phyloP scores from a whole-genome alignment of 2,888 invertebrate species.

The Loripinus fragilis region DNA sequence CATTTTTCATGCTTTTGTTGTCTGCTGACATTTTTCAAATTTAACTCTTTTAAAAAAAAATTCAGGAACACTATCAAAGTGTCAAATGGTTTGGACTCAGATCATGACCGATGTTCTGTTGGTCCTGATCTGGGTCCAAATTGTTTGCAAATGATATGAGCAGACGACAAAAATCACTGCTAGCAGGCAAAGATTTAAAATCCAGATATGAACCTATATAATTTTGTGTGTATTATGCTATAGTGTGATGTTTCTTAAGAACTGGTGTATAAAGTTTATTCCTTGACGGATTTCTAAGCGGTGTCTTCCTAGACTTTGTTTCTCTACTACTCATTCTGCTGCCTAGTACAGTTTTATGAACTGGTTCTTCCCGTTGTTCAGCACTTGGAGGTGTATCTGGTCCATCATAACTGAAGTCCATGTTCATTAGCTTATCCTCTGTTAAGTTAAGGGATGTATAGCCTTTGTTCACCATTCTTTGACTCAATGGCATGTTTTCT shows the following conservation, averaged over 20 bases:
- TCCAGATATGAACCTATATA: background rate
- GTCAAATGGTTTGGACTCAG: no score
- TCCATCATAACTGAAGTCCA: slow-evolving; percentile 74
- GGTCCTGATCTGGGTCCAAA: no score
- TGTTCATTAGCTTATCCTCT: slow-evolving; percentile 65
- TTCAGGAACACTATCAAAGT: no score
- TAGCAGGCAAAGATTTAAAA: no score
- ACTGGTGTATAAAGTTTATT: slow-evolving; percentile 50
- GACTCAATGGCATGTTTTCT: slow-evolving; percentile 74
- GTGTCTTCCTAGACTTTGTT: slow-evolving; percentile 52
- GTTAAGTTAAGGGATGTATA: slow-evolving; percentile 73
- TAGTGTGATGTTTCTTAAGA: slow-evolving; percentile 65
- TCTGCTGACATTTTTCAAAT: no score
- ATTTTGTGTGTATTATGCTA: slow-evolving; percentile 36
- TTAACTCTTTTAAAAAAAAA: no score
- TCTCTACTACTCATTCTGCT: slow-evolving; percentile 50
- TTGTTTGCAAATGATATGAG: no score
- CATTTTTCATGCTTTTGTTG: no score
- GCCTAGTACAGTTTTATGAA: slow-evolving; percentile 40
- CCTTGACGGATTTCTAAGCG: slow-evolving; percentile 48
- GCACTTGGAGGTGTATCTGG: slow-evolving; percentile 66
- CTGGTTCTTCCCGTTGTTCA: slow-evolving; percentile 47
- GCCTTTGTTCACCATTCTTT: slow-evolving; percentile 76
- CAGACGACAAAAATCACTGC: no score
- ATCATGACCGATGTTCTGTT: no score